Conservation (phyloP, 1,140 invertebrate species). For the Andricus grossulariae region DNA sequence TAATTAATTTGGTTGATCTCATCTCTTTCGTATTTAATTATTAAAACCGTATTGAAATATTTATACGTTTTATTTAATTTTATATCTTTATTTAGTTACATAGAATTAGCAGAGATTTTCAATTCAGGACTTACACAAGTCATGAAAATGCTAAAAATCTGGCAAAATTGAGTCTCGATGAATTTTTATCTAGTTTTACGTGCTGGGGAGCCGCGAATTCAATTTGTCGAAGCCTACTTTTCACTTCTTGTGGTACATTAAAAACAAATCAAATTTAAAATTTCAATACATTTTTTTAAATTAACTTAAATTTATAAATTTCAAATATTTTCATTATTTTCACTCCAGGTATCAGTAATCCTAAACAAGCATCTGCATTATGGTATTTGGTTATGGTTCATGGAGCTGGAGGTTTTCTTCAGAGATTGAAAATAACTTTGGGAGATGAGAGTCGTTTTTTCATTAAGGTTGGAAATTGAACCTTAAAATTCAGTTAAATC, state of each 20-base stretch:
- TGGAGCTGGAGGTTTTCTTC: slow-evolving; percentile 54
- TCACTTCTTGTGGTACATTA: slow-evolving; percentile 52
- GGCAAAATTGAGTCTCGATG: slow-evolving; percentile 50
- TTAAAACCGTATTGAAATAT: background rate
- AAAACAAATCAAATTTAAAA: slow-evolving; percentile 5
- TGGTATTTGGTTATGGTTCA: slow-evolving; percentile 57
- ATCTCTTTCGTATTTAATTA: background rate
- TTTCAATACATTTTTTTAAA: background rate
- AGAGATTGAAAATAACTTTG: slow-evolving; percentile 50
- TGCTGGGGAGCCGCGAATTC: slow-evolving; percentile 40
- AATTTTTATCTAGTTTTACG: slow-evolving; percentile 45
- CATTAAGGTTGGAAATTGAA: slow-evolving; percentile 45
- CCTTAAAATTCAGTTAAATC: no score
- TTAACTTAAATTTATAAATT: slow-evolving; percentile 13
- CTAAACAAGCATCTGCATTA: slow-evolving; percentile 53
- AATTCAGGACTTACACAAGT: slow-evolving; percentile 32
- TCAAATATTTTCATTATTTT: background rate
- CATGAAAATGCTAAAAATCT: slow-evolving; percentile 41
- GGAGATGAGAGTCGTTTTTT: slow-evolving; percentile 50
- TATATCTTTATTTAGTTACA: slow-evolving; percentile 46
- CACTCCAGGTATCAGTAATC: slow-evolving; percentile 43
- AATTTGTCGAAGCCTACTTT: slow-evolving; percentile 54
- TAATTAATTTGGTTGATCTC: slow-evolving; percentile 10
- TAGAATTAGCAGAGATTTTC: slow-evolving; percentile 32
- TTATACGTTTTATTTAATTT: slow-evolving; percentile 11